A percentile compares a stretch with the other conserved stretches of the same genome.
Evolutionary conservation across 2,113 vertebrate genomes (phyloP).

Genomic region (Corydoras maculifer): DNA sequence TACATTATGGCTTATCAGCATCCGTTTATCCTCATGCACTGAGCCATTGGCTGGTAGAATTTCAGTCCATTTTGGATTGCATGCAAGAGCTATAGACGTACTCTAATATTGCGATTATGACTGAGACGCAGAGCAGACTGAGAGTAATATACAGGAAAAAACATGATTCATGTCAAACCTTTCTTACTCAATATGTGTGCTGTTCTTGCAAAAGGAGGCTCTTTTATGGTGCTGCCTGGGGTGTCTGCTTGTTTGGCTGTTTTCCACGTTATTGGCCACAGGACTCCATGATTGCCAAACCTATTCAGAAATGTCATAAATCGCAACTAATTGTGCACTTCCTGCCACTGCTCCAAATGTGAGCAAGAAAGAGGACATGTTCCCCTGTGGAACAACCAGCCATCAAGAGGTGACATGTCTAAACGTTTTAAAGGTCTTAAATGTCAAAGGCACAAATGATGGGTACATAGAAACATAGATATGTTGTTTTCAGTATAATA

Average conservation of each 20-base stretch:
- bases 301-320: conserved; percentile 30
- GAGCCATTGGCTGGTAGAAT: background rate
- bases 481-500: too few relatives aligned
- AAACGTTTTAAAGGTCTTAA: background rate
- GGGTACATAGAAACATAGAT: background rate
- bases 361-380: background rate
- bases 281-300: conserved; percentile 20
- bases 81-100: too few relatives aligned
- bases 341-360: background rate
- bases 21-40: conserved; percentile 24
- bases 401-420: background rate
- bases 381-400: background rate
- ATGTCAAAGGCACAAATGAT: background rate
- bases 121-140: background rate
- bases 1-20: conserved; percentile 48
- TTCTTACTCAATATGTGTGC: conserved; percentile 17
- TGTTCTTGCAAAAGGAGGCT: conserved; percentile 21
- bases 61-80: too few relatives aligned
- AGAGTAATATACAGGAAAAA: conserved; percentile 6
- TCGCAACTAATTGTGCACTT: conserved; percentile 29
- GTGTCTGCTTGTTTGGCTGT: conserved; percentile 25
- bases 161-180: conserved; percentile 1
- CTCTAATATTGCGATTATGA: background rate
- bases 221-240: conserved; percentile 13
- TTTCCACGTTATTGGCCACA: conserved; percentile 36